Evolutionary conservation across 2,113 vertebrate genomes (phyloP).

Genomic region (Neogale vison): DNA sequence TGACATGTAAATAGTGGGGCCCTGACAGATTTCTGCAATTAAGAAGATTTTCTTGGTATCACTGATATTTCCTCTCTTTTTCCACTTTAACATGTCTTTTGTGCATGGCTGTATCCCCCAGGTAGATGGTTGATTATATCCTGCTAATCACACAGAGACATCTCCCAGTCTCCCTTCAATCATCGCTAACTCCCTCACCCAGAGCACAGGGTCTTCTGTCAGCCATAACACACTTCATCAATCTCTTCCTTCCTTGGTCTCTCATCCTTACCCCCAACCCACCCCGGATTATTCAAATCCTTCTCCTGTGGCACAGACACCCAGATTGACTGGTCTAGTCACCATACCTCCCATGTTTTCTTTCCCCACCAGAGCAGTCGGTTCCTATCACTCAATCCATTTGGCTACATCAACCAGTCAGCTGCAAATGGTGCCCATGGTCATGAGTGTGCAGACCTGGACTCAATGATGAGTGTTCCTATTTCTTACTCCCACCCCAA

Average conservation of each 20-base stretch:
- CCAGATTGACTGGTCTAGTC: not conserved
- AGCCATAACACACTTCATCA: slow-evolving; percentile 53
- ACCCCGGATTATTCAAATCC: slow-evolving; percentile 38
- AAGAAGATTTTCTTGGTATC: not conserved
- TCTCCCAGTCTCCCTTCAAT: slow-evolving; percentile 61
- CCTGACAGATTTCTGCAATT: not conserved
- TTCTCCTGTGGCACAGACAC: not conserved
- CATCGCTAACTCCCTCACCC: slow-evolving; percentile 49
- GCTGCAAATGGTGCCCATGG: not conserved
- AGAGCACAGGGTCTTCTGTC: not conserved
- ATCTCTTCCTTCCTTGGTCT: slow-evolving; percentile 43
- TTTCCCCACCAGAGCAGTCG: slow-evolving; percentile 58
- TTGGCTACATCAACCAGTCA: slow-evolving; percentile 55
- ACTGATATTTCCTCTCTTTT: not conserved
- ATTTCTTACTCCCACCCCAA: slow-evolving; percentile 61
- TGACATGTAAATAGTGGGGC: not conserved
- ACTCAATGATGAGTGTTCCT: slow-evolving; percentile 57
- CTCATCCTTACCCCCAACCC: not conserved
- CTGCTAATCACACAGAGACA: slow-evolving; percentile 64
- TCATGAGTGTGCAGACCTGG: slow-evolving; percentile 66
- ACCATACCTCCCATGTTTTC: slow-evolving; percentile 45
- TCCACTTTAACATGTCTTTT: slow-evolving; percentile 45
- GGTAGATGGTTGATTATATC: slow-evolving; percentile 76
- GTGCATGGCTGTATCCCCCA: not conserved
- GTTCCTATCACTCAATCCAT: slow-evolving; percentile 67